Conservation (phyloP, 2,113 vertebrate species). For the Amphiprion ocellaris region DNA sequence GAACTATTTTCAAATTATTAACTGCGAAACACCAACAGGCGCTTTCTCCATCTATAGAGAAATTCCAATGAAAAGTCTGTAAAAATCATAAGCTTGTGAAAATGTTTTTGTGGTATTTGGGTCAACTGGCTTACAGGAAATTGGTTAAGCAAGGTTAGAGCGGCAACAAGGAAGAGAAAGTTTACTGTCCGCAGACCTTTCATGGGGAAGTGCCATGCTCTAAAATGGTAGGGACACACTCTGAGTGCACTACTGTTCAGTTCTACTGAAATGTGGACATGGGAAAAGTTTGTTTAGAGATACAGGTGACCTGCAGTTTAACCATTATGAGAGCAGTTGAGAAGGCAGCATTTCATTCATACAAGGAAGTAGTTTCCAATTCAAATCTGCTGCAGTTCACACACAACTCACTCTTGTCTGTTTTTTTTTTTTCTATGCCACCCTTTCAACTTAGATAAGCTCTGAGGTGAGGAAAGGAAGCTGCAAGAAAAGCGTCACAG, state of each 20-base stretch:
- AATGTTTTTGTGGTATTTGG: slow-evolving; percentile 2
- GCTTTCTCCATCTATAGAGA: too few species aligned
- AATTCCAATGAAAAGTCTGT: too few species aligned
- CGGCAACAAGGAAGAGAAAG: slow-evolving; percentile 37
- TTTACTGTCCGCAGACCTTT: neutral
- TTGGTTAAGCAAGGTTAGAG: slow-evolving; percentile 9
- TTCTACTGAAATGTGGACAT: neutral
- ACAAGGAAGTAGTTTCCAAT: slow-evolving; percentile 47
- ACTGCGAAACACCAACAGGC: too few species aligned
- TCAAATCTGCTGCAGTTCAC: slow-evolving; percentile 18
- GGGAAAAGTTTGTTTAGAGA: neutral
- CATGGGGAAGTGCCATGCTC: slow-evolving; percentile 14
- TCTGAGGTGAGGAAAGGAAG: neutral
- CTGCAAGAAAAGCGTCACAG: neutral
- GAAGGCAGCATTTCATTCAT: neutral
- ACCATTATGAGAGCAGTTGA: neutral
- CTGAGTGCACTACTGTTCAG: neutral
- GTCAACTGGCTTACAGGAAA: slow-evolving; percentile 36
- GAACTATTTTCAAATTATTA: too few species aligned
- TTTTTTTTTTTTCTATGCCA: slow-evolving; percentile 1
- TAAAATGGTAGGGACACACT: neutral
- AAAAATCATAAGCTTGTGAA: neutral
- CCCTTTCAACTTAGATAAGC: neutral
- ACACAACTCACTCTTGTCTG: neutral
- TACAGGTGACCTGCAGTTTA: neutral